Evolutionary conservation across 2,113 vertebrate genomes (phyloP).

Genomic region (Ariopsis seemanni): DNA sequence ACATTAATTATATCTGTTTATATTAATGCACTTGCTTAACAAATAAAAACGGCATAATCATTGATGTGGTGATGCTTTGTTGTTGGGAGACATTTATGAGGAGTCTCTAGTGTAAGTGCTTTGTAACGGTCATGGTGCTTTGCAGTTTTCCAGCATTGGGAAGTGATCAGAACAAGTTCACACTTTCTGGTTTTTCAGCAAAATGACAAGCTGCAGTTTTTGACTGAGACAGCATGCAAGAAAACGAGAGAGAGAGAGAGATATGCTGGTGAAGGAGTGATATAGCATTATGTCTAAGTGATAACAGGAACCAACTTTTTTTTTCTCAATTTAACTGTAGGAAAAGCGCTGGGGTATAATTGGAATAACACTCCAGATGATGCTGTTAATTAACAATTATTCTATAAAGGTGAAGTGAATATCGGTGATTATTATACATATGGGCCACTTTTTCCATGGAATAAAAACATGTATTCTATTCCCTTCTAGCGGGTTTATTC

Average conservation of each 20-base stretch:
- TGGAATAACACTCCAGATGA: neutral
- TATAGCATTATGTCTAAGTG: neutral
- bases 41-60: neutral
- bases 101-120: neutral
- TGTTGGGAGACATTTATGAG: neutral
- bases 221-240: neutral
- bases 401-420: too few species aligned
- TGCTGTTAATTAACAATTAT: neutral
- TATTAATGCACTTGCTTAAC: too few species aligned
- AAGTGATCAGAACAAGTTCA: neutral
- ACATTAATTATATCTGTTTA: too few species aligned
- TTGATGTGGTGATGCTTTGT: neutral
- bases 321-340: too few species aligned
- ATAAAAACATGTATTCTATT: too few species aligned
- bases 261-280: too few species aligned
- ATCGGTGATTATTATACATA: too few species aligned
- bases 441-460: too few species aligned
- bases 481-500: too few species aligned
- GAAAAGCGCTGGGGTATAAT: neutral
- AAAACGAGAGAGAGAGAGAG: too few species aligned
- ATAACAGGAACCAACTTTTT: too few species aligned
- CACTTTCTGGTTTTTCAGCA: neutral
- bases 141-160: neutral
- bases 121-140: neutral
- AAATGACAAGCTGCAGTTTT: neutral